Conservation (phyloP, 2,797 vertebrate species). For the Hyperoplus lanceolatus region DNA sequence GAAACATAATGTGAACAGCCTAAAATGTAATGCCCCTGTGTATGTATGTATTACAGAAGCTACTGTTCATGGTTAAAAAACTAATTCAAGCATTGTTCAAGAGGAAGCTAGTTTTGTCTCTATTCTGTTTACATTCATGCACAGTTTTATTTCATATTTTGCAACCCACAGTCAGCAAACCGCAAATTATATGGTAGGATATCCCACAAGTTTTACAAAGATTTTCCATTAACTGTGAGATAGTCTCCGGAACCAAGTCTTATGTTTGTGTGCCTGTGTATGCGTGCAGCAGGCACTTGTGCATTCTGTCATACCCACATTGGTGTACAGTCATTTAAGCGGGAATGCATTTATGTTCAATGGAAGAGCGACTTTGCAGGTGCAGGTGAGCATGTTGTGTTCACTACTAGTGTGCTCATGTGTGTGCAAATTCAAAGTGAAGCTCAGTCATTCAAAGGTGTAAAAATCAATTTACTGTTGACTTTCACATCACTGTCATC, state of each 20-base stretch:
- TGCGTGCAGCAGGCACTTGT: neutral
- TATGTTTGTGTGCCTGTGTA: slow-evolving; percentile 39
- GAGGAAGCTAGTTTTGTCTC: slow-evolving; percentile 39
- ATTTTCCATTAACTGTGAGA: slow-evolving; percentile 78
- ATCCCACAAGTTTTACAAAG: slow-evolving; percentile 75
- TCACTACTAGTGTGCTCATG: slow-evolving; percentile 43
- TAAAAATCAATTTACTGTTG: slow-evolving; percentile 67
- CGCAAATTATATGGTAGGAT: slow-evolving; percentile 78
- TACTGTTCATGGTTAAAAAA: slow-evolving; percentile 21
- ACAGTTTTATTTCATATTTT: slow-evolving; percentile 73
- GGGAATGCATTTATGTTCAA: slow-evolving; percentile 39
- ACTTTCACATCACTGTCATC: slow-evolving; percentile 42
- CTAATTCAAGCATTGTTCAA: slow-evolving; percentile 21
- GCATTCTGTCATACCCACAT: slow-evolving; percentile 1
- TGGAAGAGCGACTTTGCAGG: slow-evolving; percentile 24
- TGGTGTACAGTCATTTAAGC: slow-evolving; percentile 37
- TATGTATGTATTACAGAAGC: slow-evolving; percentile 22
- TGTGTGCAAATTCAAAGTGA: slow-evolving; percentile 54
- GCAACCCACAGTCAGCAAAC: slow-evolving; percentile 74
- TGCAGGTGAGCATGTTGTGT: slow-evolving; percentile 22
- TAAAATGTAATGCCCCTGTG: slow-evolving; percentile 16
- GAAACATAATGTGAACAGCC: slow-evolving; percentile 15
- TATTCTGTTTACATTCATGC: slow-evolving; percentile 71
- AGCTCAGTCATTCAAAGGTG: slow-evolving; percentile 51
- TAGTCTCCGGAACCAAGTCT: slow-evolving; percentile 48